Evolutionary conservation across 2,888 invertebrate species (phyloP).

Genomic region (Salpingus planirostris): DNA sequence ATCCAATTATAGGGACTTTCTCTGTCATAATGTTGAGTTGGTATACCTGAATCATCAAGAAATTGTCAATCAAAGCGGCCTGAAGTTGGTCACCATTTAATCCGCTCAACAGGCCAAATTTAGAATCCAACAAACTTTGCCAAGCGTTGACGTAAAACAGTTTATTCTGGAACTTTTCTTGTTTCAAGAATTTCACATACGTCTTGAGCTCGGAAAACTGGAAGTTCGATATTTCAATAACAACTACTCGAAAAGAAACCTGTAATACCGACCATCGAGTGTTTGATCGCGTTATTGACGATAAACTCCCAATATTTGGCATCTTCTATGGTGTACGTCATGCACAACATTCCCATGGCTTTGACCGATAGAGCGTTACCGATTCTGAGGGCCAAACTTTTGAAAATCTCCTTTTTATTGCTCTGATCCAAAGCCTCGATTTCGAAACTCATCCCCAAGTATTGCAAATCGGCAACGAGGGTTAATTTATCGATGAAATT

Average conservation of each 20-base stretch:
- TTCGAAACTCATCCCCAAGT: constrained; percentile 26
- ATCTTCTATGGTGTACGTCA: constrained; percentile 26
- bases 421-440: constrained; percentile 21
- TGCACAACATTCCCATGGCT: constrained; percentile 30
- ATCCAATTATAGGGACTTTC: no score
- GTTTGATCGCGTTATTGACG: constrained; percentile 20
- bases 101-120: constrained; percentile 16
- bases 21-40: no score
- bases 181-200: constrained; percentile 27
- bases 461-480: constrained; percentile 27
- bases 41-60: constrained; percentile 29
- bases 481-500: constrained; percentile 27
- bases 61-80: constrained; percentile 20
- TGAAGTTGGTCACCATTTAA: constrained; percentile 14
- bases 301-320: constrained; percentile 28
- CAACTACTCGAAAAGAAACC: constrained; percentile 6
- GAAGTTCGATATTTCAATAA: constrained; percentile 11
- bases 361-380: constrained; percentile 21
- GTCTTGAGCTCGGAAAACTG: constrained; percentile 26
- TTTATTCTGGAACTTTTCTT: constrained; percentile 20
- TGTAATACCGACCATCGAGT: constrained; percentile 31
- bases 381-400: constrained; percentile 22
- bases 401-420: constrained; percentile 28
- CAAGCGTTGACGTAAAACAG: constrained; percentile 30
- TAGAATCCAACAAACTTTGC: constrained; percentile 28